These are phyloP conservation scores for Petrocephalus schoutedeni DNA, from an alignment of 2,797 vertebrate species.

Conservation along the genomic window DNA sequence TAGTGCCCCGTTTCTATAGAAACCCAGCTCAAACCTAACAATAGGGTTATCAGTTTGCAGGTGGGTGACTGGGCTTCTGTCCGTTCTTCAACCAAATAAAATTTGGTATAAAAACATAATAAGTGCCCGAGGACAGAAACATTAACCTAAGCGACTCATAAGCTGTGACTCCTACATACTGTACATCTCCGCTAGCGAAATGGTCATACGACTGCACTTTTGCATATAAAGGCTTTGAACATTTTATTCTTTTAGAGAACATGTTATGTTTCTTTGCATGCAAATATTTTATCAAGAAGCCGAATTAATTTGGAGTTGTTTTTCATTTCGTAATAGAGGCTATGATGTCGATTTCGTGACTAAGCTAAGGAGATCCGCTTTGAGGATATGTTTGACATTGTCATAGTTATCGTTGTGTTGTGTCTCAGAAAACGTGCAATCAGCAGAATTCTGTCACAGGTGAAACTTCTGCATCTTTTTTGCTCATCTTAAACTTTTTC, in stretches of 20 bases:
- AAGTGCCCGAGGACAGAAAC: neutral
- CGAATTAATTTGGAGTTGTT: neutral
- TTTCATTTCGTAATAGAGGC: neutral
- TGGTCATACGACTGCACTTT: slow-evolving; percentile 51
- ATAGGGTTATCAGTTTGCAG: slow-evolving; percentile 14
- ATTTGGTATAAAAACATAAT: neutral
- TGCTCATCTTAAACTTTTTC: neutral
- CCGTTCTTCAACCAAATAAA: neutral
- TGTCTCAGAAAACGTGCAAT: neutral
- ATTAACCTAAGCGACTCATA: neutral
- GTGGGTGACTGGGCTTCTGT: neutral
- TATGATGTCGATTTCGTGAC: neutral
- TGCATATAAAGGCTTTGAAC: neutral
- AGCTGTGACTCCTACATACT: neutral
- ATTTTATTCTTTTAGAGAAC: neutral
- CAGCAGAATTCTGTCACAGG: neutral
- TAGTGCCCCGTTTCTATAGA: slow-evolving; percentile 27
- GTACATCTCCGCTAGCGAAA: slow-evolving; percentile 45
- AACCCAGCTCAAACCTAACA: slow-evolving; percentile 14
- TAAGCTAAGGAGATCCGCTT: neutral
- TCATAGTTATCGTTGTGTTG: neutral
- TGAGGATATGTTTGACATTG: neutral
- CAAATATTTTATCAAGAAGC: neutral
- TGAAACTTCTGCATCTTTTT: neutral
- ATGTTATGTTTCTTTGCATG: neutral